Evolutionary conservation across 2,888 invertebrate species (phyloP).

Genomic region (Hecatera dysodea): DNA sequence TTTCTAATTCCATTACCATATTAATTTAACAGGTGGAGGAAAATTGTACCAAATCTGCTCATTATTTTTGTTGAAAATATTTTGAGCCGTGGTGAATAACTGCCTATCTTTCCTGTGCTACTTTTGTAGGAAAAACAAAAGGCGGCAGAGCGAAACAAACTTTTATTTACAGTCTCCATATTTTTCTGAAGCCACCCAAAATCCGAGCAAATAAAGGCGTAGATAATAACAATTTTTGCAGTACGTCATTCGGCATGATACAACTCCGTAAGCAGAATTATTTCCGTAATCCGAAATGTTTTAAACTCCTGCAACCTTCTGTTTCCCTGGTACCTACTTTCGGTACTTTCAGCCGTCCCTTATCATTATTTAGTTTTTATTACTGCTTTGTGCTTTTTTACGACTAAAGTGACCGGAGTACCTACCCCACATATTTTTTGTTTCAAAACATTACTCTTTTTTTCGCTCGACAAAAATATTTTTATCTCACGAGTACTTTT

Average conservation of each 20-base stretch:
- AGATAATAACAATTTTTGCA: constrained; percentile 56
- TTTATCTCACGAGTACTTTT: constrained; percentile 52
- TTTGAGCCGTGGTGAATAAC: constrained; percentile 38
- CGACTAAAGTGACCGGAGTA: constrained; percentile 57
- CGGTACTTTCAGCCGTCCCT: constrained; percentile 53
- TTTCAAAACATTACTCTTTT: constrained; percentile 52
- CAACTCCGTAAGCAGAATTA: constrained; percentile 47
- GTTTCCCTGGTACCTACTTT: constrained; percentile 49
- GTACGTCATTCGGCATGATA: constrained; percentile 47
- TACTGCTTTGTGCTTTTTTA: constrained; percentile 56
- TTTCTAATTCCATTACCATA: constrained; percentile 41
- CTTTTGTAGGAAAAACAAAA: constrained; percentile 16
- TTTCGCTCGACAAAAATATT: constrained; percentile 36
- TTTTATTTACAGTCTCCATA: constrained; percentile 39
- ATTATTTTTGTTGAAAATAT: constrained; percentile 37
- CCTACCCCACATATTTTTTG: constrained; percentile 50
- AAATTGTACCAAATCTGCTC: constrained; percentile 40
- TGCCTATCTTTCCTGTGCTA: constrained; percentile 6
- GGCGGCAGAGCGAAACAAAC: constrained; percentile 26
- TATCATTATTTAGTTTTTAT: constrained; percentile 66
- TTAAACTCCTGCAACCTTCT: constrained; percentile 54
- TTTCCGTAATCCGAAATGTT: constrained; percentile 63
- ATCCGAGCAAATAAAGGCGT: constrained; percentile 33
- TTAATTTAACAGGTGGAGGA: neutral
- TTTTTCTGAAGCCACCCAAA: constrained; percentile 28